These are phyloP conservation scores for Gymnodraco acuticeps DNA, from an alignment of 2,797 vertebrate species.

Conservation along the genomic window DNA sequence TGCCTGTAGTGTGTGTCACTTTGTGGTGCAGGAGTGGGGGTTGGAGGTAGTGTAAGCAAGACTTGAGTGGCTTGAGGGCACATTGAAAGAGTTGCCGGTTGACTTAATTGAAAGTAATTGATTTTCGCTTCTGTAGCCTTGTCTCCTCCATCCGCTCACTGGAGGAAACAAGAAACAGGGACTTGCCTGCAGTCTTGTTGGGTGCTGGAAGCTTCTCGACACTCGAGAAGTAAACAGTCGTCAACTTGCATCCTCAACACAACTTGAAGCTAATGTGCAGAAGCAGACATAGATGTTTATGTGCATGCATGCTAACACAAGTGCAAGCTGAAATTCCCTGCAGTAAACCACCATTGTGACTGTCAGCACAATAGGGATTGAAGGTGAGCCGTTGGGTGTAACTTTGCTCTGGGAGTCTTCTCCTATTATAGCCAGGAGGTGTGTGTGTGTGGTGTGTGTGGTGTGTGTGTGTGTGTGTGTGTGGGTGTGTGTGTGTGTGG, in stretches of 20 bases:
- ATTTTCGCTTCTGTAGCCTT: slow-evolving; percentile 67
- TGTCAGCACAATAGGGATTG: slow-evolving; percentile 68
- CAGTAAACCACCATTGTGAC: slow-evolving; percentile 64
- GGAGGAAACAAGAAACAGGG: slow-evolving; percentile 57
- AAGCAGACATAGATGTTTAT: slow-evolving; percentile 28
- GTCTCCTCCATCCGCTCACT: slow-evolving; percentile 64
- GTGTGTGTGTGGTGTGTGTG: too few relatives aligned
- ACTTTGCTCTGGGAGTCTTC: slow-evolving; percentile 60
- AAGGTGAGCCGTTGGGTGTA: slow-evolving; percentile 71
- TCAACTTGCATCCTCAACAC: slow-evolving; percentile 33
- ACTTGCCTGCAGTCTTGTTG: slow-evolving; percentile 67
- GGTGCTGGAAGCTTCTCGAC: slow-evolving; percentile 66
- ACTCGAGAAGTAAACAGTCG: slow-evolving; percentile 67
- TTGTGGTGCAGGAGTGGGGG: slow-evolving; percentile 52
- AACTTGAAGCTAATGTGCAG: slow-evolving; percentile 65
- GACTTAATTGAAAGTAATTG: slow-evolving; percentile 84
- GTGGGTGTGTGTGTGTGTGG: slow-evolving; percentile 39
- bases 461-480: slow-evolving; percentile 36
- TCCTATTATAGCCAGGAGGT: slow-evolving; percentile 58
- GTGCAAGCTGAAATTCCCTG: slow-evolving; percentile 40
- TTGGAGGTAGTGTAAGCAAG: slow-evolving; percentile 56
- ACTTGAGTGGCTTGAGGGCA: slow-evolving; percentile 71
- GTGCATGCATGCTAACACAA: neutral
- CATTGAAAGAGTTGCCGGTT: slow-evolving; percentile 73
- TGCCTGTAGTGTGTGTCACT: slow-evolving; percentile 50